Base-by-base conservation (phyloP, 2,888 invertebrate genomes). In the Halictus quadricinctus region DNA sequence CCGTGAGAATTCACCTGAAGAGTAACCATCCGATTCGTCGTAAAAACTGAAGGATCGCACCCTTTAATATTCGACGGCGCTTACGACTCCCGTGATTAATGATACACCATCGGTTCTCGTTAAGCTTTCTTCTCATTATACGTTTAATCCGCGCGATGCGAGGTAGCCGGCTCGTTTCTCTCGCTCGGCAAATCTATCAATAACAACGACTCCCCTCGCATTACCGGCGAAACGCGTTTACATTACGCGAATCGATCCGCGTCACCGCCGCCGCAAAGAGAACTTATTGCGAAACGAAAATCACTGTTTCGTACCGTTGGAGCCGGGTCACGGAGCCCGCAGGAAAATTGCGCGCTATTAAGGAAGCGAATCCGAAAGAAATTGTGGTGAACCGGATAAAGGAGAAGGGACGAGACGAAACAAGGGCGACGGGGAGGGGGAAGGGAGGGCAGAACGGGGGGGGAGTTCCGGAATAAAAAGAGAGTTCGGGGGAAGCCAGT, bases 401-500 rank as follows among this genome's bases (percentile, higher is more conserved):
- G 58, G 60, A 76, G 36, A 1, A 58, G n/a, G 13, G 64, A 25
- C 13, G 41, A 54, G 75, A 64, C 5, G 64, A 36, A 64, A 69
- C 48, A 50, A 66, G 3, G 54, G 66, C 5, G 75, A 79, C 84
- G 76, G 83, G 76, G 13, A 41, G 70, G 13, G 58, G 72, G 72
- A 15, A 29, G 36, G 36, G 36, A 36, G 36, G 36, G 36, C 36
- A 36, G 36, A 36, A 36, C 36, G 72, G n/a, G 60, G n/a, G 60
- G 46, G 10, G 54, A 8, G 54, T 8, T 29, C 29, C 18, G 64
- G 29, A 29, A 79, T 81, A 72, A 82, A 86, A 86, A 88, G 86
- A 87, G 88, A 87, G 88, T 90, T 77, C 73, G 82, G 83, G 86
- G 66, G 84, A 87, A 86, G 88, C 87, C 88, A 89, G 87, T 91